A percentile compares a stretch with the other conserved stretches of the same genome.
phyloP scores from a whole-genome alignment of 2,113 vertebrate genomes.

The Oncorhynchus gorbuscha region DNA sequence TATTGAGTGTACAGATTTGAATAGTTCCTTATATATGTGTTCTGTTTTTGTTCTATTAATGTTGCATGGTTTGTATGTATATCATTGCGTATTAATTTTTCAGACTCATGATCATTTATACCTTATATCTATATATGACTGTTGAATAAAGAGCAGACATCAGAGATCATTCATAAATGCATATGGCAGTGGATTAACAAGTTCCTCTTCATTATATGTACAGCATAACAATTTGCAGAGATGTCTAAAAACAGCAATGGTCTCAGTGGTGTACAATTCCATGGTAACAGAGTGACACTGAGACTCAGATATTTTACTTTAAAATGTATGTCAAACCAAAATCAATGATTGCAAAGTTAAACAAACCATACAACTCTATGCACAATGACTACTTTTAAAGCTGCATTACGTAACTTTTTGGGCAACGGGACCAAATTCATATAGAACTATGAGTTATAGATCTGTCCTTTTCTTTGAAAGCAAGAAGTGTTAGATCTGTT shows the following conservation, averaged over 20 bases:
- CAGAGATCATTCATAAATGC: background rate
- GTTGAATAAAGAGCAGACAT: background rate
- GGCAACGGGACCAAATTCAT: too few relatives aligned
- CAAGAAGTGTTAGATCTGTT: too few relatives aligned
- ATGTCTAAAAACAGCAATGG: background rate
- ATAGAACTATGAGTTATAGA: too few relatives aligned
- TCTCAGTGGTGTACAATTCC: background rate
- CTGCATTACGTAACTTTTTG: too few relatives aligned
- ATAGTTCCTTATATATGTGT: background rate
- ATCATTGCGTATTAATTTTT: background rate
- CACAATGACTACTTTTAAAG: too few relatives aligned
- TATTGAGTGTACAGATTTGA: conserved; percentile 17
- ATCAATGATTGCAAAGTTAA: too few relatives aligned
- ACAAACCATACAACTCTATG: too few relatives aligned
- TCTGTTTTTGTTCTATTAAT: conserved; percentile 22
- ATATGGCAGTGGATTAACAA: background rate
- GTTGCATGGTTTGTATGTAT: conserved; percentile 18
- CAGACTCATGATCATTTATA: conserved; percentile 2
- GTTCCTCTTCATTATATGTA: background rate
- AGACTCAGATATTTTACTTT: too few relatives aligned
- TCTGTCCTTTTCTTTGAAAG: too few relatives aligned
- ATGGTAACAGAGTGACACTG: too few relatives aligned
- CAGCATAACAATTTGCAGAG: background rate
- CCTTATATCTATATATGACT: background rate
- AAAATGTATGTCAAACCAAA: too few relatives aligned